A percentile compares a stretch with the other conserved stretches of the same genome.
phyloP scores from a whole-genome alignment of 2,888 invertebrate species.

The Nycteola revayana region DNA sequence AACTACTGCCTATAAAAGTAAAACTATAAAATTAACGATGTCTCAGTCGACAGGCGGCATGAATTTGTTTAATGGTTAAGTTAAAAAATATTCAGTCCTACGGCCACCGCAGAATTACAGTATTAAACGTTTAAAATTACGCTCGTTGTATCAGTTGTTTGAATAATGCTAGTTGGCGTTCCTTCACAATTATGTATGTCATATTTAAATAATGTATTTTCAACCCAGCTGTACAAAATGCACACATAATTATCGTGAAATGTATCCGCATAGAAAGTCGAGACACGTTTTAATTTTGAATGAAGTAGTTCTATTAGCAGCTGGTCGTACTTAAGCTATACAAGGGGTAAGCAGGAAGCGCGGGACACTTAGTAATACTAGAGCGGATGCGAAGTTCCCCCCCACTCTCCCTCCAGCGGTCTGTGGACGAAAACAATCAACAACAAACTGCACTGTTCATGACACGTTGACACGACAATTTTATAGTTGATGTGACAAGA shows the following conservation, averaged over 20 bases:
- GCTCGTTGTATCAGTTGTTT: no score
- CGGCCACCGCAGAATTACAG: no score
- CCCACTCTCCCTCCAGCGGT: slow-evolving; percentile 4
- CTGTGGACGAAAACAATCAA: slow-evolving; percentile 11
- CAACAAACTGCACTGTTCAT: no score
- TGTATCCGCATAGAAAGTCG: slow-evolving; percentile 2
- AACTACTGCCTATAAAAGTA: no score
- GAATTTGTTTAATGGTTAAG: no score
- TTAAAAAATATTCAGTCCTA: no score
- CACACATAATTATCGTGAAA: background rate
- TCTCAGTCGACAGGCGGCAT: no score
- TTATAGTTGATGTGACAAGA: no score
- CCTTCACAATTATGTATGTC: slow-evolving; percentile 3
- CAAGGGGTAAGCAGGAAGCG: slow-evolving; percentile 22
- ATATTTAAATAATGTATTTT: background rate
- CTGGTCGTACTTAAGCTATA: slow-evolving; percentile 1
- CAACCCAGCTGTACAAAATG: slow-evolving; percentile 5
- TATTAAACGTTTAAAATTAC: no score
- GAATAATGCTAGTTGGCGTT: no score
- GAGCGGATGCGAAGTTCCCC: slow-evolving; percentile 28
- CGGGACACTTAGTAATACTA: slow-evolving; percentile 12
- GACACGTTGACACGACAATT: no score
- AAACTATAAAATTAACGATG: no score
- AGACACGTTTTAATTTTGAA: background rate
- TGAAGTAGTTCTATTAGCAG: background rate